Evolutionary conservation across 2,113 vertebrate species (phyloP), one percentile per base, ranked within the genome.

Genomic region (Semnopithecus entellus): DNA sequence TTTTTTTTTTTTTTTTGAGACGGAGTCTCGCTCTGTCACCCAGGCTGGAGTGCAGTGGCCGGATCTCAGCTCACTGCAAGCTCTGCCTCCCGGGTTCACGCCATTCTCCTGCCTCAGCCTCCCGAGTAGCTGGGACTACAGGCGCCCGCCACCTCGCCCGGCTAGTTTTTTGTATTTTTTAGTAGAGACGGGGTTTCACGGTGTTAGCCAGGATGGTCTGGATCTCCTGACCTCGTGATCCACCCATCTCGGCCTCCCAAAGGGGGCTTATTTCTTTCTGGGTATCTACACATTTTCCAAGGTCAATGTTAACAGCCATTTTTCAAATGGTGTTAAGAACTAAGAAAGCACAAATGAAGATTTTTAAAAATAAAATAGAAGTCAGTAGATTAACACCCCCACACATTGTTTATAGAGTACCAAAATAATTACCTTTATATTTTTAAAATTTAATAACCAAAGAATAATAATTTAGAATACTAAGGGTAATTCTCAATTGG

Each of bases 381-480:
- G n/a, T 88, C 48, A 35, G 27, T 40, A 82, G 83, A n/a, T 78
- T 45, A 79, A 92, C 0, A 43, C 4, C 3, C 38, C 17, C 13
- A 27, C 27, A 4, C 20, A 32, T 30, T 52, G 50, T 96, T 75
- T n/a, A 35, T 6, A 82, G 81, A 84, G 57, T 57, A 50, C 55
- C 17, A 73, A 72, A 52, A 85, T 23, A 9, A 18, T 20, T 66
- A 30, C 6, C 30, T 40, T 87, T 88, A 30, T 30, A 84, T 40
- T 95, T 86, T 52, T 8, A 14, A 9, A 88, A 57, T 12, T 72
- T 23, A 59, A 73, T 93, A 48, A 92, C 57, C 79, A 68, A 75
- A 91, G 43, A 57, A 12, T 9, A 94, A 64, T 72, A 90, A 94
- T 92, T 78, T 78, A 80, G 59, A 76, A 35, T 55, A 35, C 35